phyloP scores from a whole-genome alignment of 2,888 invertebrate species.

The Argyra leucocephala region DNA sequence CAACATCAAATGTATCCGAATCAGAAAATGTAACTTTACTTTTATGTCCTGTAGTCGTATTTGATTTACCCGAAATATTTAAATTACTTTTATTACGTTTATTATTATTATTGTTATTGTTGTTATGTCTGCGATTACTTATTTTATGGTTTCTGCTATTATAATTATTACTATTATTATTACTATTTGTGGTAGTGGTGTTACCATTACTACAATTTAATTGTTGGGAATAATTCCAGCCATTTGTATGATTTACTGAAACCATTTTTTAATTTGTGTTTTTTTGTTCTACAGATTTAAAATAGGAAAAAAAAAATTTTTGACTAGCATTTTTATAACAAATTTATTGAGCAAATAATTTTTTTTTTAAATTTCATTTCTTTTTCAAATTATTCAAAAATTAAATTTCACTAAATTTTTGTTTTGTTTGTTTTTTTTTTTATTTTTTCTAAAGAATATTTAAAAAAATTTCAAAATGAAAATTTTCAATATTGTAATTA shows the following conservation, averaged over 20 bases:
- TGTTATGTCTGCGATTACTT: conserved; percentile 1
- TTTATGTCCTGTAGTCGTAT: conserved; percentile 10
- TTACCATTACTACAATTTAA: not conserved
- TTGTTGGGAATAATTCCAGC: not conserved
- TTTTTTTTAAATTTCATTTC: no score
- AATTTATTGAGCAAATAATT: no score
- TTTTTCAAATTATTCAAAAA: no score
- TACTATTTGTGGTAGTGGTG: not conserved
- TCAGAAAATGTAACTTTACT: conserved; percentile 21
- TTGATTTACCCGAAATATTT: not conserved
- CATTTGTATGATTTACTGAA: not conserved
- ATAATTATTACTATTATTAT: conserved; percentile 18
- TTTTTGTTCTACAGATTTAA: no score
- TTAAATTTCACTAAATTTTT: no score
- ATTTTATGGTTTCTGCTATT: conserved; percentile 13
- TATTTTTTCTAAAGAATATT: no score
- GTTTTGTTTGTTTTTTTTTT: no score
- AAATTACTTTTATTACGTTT: conserved; percentile 9
- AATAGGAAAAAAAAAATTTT: no score
- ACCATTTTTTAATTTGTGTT: conserved; percentile 6
- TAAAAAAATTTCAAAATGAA: no score
- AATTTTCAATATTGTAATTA: no score
- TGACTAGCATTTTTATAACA: no score
- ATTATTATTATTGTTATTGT: conserved; percentile 12
- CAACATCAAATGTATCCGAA: conserved; percentile 23